These are phyloP conservation scores for Gallinago stenura DNA, from an alignment of 2,797 vertebrate species.

Conservation along the genomic window DNA sequence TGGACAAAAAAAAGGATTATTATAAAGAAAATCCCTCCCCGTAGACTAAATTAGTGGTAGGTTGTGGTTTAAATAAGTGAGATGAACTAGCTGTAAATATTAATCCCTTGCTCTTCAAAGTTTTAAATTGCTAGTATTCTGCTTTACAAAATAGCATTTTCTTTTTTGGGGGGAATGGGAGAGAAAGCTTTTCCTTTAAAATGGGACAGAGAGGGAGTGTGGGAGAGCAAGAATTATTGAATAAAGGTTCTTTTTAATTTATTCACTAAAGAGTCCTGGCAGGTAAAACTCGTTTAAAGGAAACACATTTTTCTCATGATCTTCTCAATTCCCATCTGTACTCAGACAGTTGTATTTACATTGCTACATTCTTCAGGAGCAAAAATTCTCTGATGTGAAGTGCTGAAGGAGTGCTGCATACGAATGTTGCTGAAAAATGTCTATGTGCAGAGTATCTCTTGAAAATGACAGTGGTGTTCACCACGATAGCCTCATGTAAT, in stretches of 20 bases:
- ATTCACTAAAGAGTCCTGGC: slow-evolving; percentile 39
- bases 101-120: neutral
- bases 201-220: neutral
- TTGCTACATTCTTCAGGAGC: slow-evolving; percentile 12
- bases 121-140: neutral
- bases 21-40: neutral
- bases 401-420: neutral
- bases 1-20: neutral
- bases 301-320: slow-evolving; percentile 29
- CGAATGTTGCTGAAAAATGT: neutral
- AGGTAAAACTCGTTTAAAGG: slow-evolving; percentile 48
- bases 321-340: slow-evolving; percentile 41
- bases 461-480: slow-evolving; percentile 6
- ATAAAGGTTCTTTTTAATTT: slow-evolving; percentile 41
- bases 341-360: slow-evolving; percentile 36
- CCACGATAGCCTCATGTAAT: neutral
- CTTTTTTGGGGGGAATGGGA: neutral
- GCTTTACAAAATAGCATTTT: neutral
- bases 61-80: neutral
- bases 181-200: neutral
- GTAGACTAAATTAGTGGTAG: neutral
- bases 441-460: neutral
- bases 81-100: neutral
- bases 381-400: slow-evolving; percentile 22
- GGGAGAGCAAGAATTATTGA: neutral